phyloP scores from a whole-genome alignment of 2,888 invertebrate genomes.

The Miltochrista miniata region DNA sequence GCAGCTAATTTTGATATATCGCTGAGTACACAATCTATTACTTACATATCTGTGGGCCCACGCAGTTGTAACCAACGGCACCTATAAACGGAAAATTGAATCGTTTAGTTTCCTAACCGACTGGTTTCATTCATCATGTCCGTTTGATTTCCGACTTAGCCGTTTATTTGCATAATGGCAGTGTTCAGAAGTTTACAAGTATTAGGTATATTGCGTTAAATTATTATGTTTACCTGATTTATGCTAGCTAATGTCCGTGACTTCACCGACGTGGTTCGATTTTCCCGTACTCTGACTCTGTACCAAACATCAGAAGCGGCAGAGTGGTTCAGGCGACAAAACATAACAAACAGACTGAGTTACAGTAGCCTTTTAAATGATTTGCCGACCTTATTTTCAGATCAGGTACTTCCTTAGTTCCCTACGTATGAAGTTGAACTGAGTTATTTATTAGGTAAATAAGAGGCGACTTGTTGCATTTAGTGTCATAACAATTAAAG shows the following conservation, averaged over 20 bases:
- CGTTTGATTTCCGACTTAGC: constrained; percentile 33
- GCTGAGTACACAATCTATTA: constrained; percentile 16
- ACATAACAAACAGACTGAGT: no score
- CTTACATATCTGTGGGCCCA: constrained; percentile 16
- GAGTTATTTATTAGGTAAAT: no score
- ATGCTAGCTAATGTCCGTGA: not conserved
- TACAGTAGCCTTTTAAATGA: no score
- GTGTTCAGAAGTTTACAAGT: constrained; percentile 22
- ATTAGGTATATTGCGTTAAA: constrained; percentile 10
- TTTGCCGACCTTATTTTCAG: no score
- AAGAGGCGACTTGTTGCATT: no score
- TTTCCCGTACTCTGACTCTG: no score
- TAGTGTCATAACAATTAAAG: not conserved
- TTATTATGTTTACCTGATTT: not conserved
- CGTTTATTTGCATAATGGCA: constrained; percentile 27
- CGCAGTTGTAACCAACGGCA: constrained; percentile 26
- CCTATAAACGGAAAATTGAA: constrained; percentile 38
- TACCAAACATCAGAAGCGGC: no score
- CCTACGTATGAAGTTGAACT: no score
- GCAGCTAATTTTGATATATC: constrained; percentile 6
- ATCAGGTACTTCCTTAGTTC: no score
- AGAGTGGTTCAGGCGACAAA: no score
- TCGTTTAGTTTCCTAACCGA: constrained; percentile 32
- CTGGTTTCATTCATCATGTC: constrained; percentile 28
- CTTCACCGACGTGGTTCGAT: no score